Evolutionary conservation across 2,113 vertebrate genomes (phyloP).

Genomic region (Taurulus bubalis): DNA sequence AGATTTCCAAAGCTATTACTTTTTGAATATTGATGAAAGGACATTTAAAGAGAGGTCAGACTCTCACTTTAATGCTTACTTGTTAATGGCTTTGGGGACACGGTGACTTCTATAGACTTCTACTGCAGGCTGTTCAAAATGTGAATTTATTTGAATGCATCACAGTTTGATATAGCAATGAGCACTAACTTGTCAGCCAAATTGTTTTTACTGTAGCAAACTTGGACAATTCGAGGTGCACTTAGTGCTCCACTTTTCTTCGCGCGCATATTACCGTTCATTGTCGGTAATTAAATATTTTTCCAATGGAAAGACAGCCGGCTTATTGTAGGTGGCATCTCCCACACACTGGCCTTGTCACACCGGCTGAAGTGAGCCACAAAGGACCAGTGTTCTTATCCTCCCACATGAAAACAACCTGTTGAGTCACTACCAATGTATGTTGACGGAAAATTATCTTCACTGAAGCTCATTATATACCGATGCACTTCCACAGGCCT

Average conservation of each 20-base stretch:
- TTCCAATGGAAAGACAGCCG: slow-evolving; percentile 44
- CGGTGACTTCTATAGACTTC: neutral
- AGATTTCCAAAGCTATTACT: neutral
- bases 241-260: neutral
- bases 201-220: neutral
- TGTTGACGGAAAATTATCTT: slow-evolving; percentile 22
- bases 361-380: slow-evolving; percentile 49
- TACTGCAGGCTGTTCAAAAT: neutral
- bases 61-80: neutral
- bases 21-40: slow-evolving; percentile 9
- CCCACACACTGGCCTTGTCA: slow-evolving; percentile 64
- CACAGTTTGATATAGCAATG: neutral
- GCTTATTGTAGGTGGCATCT: slow-evolving; percentile 56
- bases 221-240: neutral
- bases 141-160: neutral
- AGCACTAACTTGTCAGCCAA: neutral
- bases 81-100: neutral
- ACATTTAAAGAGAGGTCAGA: neutral
- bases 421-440: slow-evolving; percentile 34
- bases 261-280: neutral
- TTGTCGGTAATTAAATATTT: slow-evolving; percentile 48
- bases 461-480: slow-evolving; percentile 27
- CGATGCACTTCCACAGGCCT: slow-evolving; percentile 6
- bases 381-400: slow-evolving; percentile 50
- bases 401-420: slow-evolving; percentile 52